A percentile compares a stretch with the other conserved stretches of the same genome.
These are phyloP conservation scores for Bombus consobrinus DNA, from an alignment of 1,140 invertebrate genomes.

Conservation along the genomic window DNA sequence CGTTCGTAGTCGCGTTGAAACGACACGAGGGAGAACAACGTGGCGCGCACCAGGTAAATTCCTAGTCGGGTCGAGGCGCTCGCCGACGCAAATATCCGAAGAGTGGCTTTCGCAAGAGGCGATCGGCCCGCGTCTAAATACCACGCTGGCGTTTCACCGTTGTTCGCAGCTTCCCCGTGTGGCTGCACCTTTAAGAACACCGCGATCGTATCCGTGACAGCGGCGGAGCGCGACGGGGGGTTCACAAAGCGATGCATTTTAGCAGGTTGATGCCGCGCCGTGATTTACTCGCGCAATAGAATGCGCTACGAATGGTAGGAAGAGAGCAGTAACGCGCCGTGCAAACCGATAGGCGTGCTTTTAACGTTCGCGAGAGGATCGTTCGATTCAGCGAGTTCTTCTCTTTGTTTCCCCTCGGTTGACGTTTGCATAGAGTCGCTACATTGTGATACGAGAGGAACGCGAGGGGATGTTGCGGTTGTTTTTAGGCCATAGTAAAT, in stretches of 20 bases:
- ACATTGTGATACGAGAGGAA: not conserved
- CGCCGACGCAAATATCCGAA: constrained; percentile 75
- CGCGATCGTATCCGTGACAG: constrained; percentile 37
- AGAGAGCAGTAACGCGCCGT: constrained; percentile 33
- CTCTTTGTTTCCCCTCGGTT: not conserved
- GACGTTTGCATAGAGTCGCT: not conserved
- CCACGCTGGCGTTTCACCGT: constrained; percentile 43
- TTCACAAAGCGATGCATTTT: constrained; percentile 43
- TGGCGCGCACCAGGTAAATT: constrained; percentile 53
- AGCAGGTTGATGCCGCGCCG: constrained; percentile 47
- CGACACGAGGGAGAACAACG: not conserved
- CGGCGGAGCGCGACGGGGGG: not conserved
- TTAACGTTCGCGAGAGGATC: constrained; percentile 18
- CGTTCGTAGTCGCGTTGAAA: not conserved
- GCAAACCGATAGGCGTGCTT: constrained; percentile 27
- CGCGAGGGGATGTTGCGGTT: not conserved
- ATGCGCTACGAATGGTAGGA: constrained; percentile 39
- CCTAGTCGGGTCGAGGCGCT: constrained; percentile 65
- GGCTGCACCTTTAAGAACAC: constrained; percentile 54
- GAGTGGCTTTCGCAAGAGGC: constrained; percentile 68
- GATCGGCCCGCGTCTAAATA: constrained; percentile 68
- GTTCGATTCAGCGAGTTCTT: not conserved
- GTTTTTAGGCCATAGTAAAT: not conserved
- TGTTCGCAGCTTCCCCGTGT: constrained; percentile 21
- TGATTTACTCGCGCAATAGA: constrained; percentile 62